Evolutionary conservation across 2,113 vertebrate species (phyloP).

Genomic region (Bungarus multicinctus): DNA sequence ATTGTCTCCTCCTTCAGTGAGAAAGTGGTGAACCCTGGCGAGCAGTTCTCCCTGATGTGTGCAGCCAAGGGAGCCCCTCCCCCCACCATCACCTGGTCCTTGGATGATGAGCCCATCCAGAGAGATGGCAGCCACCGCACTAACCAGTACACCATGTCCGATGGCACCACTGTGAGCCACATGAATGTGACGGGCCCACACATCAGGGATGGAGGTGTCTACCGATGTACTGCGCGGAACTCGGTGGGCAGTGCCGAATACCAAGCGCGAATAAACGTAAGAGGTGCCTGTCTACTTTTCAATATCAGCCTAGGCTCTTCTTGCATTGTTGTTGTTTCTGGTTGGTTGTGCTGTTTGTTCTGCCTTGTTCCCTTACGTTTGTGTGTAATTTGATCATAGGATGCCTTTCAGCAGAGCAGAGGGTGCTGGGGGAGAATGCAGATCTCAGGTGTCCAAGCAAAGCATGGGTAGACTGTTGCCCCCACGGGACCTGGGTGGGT

Average conservation of each 20-base stretch:
- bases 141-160: constrained; percentile 95
- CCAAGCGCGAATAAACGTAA: constrained; percentile 99
- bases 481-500: background rate
- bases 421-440: background rate
- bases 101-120: constrained; percentile 92
- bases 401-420: background rate
- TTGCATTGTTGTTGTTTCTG: constrained; percentile 64
- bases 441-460: background rate
- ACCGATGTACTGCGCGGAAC: constrained; percentile 98
- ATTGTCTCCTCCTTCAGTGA: constrained; percentile 97
- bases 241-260: constrained; percentile 99
- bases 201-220: constrained; percentile 97
- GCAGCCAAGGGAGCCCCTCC: constrained; percentile 94
- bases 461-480: background rate
- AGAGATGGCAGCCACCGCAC: constrained; percentile 86
- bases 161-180: constrained; percentile 93
- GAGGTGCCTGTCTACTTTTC: constrained; percentile 99
- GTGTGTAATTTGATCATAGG: background rate
- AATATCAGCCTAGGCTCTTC: constrained; percentile 92
- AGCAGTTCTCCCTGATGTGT: constrained; percentile 96
- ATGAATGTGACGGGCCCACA: constrained; percentile 94
- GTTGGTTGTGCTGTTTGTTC: background rate
- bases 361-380: no score
- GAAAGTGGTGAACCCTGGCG: constrained; percentile 93
- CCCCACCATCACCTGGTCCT: constrained; percentile 93